Evolutionary conservation across 2,888 invertebrate species (phyloP).

Genomic region (Sinopyrophorus schimmeli): DNA sequence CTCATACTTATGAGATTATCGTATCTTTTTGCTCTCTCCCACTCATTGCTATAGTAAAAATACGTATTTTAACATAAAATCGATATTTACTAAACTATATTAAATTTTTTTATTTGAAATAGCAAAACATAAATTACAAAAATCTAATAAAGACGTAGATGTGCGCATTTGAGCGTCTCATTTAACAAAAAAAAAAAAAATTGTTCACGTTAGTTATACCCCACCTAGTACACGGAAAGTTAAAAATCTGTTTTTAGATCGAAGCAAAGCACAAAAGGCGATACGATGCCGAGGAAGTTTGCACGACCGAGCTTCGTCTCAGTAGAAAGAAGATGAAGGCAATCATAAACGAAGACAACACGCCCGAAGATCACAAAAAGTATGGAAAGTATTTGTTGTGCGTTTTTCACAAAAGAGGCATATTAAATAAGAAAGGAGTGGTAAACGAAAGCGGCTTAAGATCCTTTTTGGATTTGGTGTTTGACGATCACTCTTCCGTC

Average conservation of each 20-base stretch:
- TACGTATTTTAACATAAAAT: no score
- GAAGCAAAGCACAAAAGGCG: neutral
- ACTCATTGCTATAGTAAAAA: no score
- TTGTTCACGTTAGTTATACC: no score
- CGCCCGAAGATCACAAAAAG: constrained; percentile 8
- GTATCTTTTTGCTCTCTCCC: no score
- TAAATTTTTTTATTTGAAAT: no score
- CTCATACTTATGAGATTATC: no score
- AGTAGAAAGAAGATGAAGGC: constrained; percentile 12
- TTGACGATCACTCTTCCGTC: neutral
- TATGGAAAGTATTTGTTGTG: constrained; percentile 10
- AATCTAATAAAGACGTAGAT: no score
- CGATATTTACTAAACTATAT: no score
- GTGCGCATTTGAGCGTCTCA: no score
- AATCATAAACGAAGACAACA: constrained; percentile 15
- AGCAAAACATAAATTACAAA: no score
- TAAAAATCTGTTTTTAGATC: constrained; percentile 1
- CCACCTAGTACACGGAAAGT: no score
- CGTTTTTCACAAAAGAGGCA: constrained; percentile 11
- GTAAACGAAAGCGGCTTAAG: constrained; percentile 2
- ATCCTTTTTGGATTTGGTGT: constrained; percentile 7
- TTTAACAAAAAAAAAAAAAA: constrained; percentile 1
- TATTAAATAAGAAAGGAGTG: constrained; percentile 6
- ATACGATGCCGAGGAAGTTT: constrained; percentile 12
- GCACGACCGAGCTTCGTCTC: constrained; percentile 10